phyloP scores from a whole-genome alignment of 2,888 invertebrate genomes.

The Ectropis crepuscularia region DNA sequence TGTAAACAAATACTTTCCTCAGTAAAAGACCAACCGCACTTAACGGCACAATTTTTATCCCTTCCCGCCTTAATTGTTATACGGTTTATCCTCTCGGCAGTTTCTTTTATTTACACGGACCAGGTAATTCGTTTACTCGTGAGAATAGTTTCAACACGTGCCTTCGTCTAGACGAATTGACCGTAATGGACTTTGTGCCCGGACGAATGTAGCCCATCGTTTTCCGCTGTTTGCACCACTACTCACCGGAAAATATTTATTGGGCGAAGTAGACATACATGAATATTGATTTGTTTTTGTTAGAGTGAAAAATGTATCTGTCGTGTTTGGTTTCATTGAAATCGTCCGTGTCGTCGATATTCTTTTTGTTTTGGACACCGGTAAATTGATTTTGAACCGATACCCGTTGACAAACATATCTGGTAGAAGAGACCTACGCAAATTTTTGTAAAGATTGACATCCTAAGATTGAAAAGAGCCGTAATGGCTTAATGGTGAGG shows the following conservation, averaged over 20 bases:
- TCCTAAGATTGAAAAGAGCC: too few species aligned
- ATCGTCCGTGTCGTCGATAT: conserved; percentile 25
- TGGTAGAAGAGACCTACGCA: too few species aligned
- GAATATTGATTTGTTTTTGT: conserved; percentile 45
- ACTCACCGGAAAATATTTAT: conserved; percentile 57
- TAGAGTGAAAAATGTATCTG: conserved; percentile 25
- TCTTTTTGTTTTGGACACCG: conserved; percentile 21
- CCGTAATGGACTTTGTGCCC: conserved; percentile 78
- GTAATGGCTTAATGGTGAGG: too few species aligned
- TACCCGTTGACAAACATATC: too few species aligned
- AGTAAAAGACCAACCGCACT: conserved; percentile 33
- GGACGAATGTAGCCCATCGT: conserved; percentile 55
- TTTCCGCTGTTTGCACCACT: conserved; percentile 51
- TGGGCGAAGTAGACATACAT: conserved; percentile 45
- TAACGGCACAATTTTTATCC: conserved; percentile 47
- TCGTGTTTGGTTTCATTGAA: conserved; percentile 31
- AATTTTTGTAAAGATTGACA: too few species aligned
- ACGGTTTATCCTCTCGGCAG: conserved; percentile 62
- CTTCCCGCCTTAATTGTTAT: conserved; percentile 67
- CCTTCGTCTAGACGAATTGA: conserved; percentile 75
- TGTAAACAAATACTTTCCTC: conserved; percentile 26
- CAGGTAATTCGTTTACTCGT: conserved; percentile 80
- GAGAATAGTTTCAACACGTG: conserved; percentile 81
- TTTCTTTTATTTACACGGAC: conserved; percentile 73
- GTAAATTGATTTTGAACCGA: conserved; percentile 3